Evolutionary conservation across 2,113 vertebrate species (phyloP).

Genomic region (Vulpes ferrilata): DNA sequence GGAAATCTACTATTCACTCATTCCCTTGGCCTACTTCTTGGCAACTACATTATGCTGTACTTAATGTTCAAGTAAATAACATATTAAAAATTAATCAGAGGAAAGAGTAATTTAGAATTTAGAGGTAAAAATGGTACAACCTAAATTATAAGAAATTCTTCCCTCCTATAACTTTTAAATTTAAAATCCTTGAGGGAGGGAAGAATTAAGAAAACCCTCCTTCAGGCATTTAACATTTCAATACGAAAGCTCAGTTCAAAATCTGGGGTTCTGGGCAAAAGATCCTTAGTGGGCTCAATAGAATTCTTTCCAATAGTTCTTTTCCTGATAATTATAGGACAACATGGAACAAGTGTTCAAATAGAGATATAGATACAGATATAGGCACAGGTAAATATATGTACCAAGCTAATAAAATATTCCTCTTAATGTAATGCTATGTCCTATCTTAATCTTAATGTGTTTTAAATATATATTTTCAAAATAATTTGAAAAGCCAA

Average conservation of each 20-base stretch:
- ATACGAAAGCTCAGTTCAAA: background rate
- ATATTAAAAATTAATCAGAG: constrained; percentile 76
- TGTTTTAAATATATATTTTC: background rate
- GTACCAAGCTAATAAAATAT: background rate
- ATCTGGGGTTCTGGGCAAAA: background rate
- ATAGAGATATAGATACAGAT: background rate
- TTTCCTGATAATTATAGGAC: background rate
- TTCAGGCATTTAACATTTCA: background rate
- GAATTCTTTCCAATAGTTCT: background rate
- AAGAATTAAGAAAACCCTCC: background rate
- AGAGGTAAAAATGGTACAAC: constrained; percentile 48
- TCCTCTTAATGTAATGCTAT: background rate
- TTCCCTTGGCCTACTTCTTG: constrained; percentile 64
- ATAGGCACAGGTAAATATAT: background rate
- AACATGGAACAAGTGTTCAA: background rate
- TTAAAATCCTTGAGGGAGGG: background rate
- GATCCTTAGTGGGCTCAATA: background rate
- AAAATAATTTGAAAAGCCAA: background rate
- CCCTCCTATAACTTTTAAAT: background rate
- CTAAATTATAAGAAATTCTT: background rate
- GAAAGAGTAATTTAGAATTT: constrained; percentile 60
- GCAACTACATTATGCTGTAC: constrained; percentile 45
- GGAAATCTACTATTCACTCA: constrained; percentile 55
- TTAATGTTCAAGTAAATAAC: constrained; percentile 81
- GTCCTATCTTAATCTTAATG: background rate